Base-by-base conservation (phyloP, 2,888 invertebrate species). In the Pycnomerus fuliginosus region DNA sequence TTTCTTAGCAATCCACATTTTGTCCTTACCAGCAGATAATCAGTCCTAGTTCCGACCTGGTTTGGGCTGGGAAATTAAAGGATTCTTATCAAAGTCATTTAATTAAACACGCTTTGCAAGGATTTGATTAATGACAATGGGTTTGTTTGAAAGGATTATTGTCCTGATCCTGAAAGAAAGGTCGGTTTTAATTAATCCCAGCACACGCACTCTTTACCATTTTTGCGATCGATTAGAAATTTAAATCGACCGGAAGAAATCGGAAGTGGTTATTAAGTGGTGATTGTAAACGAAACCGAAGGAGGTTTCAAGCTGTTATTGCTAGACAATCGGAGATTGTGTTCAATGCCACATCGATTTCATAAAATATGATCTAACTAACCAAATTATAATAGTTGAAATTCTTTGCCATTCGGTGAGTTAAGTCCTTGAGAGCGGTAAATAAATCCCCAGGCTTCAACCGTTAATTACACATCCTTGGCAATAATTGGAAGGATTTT, bases 1-100 rank as follows among this genome's bases (percentile, higher is more conserved):
- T n/a, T n/a, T n/a, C n/a, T n/a, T n/a, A n/a, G n/a, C n/a, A n/a
- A n/a, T n/a, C n/a, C n/a, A n/a, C n/a, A n/a, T n/a, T n/a, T n/a
- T n/a, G n/a, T n/a, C n/a, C n/a, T n/a, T n/a, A n/a, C n/a, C n/a
- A n/a, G n/a, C n/a, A n/a, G n/a, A 34, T 41, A 41, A 41, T 34
- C 29, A 28, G 3, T 17, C 38, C 17, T 13, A 27, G 41, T 41
- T 41, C 32, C 40, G 30, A 10, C 40, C 40, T 41, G 32, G 34
- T 41, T 41, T 34, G 29, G n/a, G n/a, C n/a, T n/a, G n/a, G 33
- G 29, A 42, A 24, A 35, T 22, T 37, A 29, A 30, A 37, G 30
- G 28, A 16, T n/a, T n/a, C 20, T 15, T 11, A 34, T 34, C 23
- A 13, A 20, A 7, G 24, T 15, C 11, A 15, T 28, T 29, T 37